Percentiles rank a stretch among this genome's conserved stretches.
Evolutionary conservation across 1,140 invertebrate genomes (phyloP).

Genomic region (Aphidius gifuensis): DNA sequence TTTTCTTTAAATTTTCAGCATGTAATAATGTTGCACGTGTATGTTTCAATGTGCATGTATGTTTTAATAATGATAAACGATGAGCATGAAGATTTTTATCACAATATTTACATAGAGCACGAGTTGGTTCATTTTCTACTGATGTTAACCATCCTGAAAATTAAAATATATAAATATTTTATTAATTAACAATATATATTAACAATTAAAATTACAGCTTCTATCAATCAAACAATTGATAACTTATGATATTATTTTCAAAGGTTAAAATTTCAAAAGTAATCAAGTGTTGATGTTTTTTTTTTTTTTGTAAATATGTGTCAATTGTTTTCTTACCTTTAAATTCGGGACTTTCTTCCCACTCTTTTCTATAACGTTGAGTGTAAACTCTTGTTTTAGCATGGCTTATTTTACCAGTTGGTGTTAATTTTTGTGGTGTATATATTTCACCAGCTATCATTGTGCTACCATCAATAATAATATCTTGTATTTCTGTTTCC

Average conservation of each 20-base stretch:
- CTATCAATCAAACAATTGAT: neutral
- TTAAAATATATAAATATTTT: constrained; percentile 21
- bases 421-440: constrained; percentile 38
- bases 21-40: constrained; percentile 53
- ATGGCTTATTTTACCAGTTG: constrained; percentile 53
- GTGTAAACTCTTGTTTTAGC: constrained; percentile 56
- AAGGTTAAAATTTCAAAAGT: too few species aligned
- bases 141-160: constrained; percentile 57
- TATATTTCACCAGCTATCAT: constrained; percentile 27
- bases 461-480: constrained; percentile 15
- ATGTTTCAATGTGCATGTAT: constrained; percentile 60
- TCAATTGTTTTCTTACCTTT: constrained; percentile 48
- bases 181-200: constrained; percentile 8
- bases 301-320: neutral
- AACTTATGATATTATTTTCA: too few species aligned
- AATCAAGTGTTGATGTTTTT: too few species aligned
- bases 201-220: neutral
- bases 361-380: constrained; percentile 60
- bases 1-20: constrained; percentile 25
- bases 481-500: constrained; percentile 24
- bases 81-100: constrained; percentile 63
- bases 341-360: constrained; percentile 60
- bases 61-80: constrained; percentile 58
- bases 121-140: constrained; percentile 54
- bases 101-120: constrained; percentile 60